phyloP scores from a whole-genome alignment of 2,888 invertebrate species.

The Agonopterix subpropinquella region DNA sequence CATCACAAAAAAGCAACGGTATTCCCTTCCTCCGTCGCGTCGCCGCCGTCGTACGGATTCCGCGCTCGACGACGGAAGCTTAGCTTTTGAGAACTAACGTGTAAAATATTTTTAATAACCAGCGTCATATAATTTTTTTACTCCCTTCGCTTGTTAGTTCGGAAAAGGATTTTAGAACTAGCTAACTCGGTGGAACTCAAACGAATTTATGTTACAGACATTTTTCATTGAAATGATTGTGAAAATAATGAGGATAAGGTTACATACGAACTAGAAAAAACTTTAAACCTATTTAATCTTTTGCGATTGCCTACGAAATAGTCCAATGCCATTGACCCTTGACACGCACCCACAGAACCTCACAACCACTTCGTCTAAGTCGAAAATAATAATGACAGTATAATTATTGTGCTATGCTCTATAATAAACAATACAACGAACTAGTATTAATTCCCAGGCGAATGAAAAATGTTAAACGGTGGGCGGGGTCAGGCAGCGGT shows the following conservation, averaged over 20 bases:
- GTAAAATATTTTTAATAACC: too few relatives aligned
- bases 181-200: too few relatives aligned
- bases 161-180: too few relatives aligned
- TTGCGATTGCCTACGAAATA: too few relatives aligned
- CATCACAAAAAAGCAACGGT: slow-evolving; percentile 36
- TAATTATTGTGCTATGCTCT: slow-evolving; percentile 43
- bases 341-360: slow-evolving; percentile 2
- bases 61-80: slow-evolving; percentile 9
- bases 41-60: slow-evolving; percentile 38
- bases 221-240: too few relatives aligned
- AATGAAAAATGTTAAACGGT: slow-evolving; percentile 71
- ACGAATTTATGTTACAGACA: too few relatives aligned
- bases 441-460: slow-evolving; percentile 61
- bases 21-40: slow-evolving; percentile 31
- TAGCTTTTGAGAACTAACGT: not conserved
- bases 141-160: too few relatives aligned
- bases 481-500: slow-evolving; percentile 43
- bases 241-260: too few relatives aligned
- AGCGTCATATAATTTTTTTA: too few relatives aligned
- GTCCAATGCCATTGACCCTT: slow-evolving; percentile 16
- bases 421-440: slow-evolving; percentile 62
- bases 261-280: too few relatives aligned
- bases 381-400: slow-evolving; percentile 51
- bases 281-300: too few relatives aligned
- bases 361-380: slow-evolving; percentile 13